phyloP scores from a whole-genome alignment of 30 jellyfish, hydroid and myxozoan genomes.

The Cassiopea xamachana region DNA sequence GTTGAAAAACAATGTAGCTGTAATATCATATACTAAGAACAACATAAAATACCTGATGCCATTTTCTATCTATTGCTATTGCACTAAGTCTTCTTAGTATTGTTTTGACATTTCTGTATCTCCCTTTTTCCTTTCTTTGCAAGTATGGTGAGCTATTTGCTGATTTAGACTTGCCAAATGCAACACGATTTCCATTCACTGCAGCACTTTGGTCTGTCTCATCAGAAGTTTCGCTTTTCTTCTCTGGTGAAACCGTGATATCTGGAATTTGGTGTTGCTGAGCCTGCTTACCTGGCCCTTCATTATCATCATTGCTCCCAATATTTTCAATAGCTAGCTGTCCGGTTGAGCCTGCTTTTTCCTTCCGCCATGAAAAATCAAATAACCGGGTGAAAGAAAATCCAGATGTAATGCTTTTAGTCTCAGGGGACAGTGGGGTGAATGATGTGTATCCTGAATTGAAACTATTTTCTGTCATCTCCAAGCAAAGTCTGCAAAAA shows the following conservation, averaged over 20 bases:
- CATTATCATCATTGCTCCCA: conserved; percentile 2
- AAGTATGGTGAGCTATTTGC: conserved; percentile 70
- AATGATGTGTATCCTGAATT: conserved; percentile 82
- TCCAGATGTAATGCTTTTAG: conserved; percentile 69
- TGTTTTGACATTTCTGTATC: conserved; percentile 93
- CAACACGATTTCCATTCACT: neutral
- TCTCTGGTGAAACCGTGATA: neutral
- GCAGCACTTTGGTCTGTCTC: neutral
- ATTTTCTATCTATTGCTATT: conserved; percentile 88
- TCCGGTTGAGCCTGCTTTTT: conserved; percentile 5
- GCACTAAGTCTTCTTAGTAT: conserved; percentile 95
- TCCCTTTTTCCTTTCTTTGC: conserved; percentile 90
- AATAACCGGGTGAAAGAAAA: conserved; percentile 77
- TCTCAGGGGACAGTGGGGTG: conserved; percentile 91
- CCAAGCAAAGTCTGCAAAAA: neutral
- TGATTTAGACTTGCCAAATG: conserved; percentile 29
- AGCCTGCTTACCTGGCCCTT: conserved; percentile 37
- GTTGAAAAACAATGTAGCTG: too few species aligned
- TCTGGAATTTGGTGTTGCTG: conserved; percentile 22
- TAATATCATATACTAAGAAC: too few species aligned
- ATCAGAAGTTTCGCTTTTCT: neutral
- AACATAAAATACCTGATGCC: conserved; percentile 84
- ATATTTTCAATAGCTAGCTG: conserved; percentile 34
- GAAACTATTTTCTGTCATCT: conserved; percentile 40
- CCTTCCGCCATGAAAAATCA: conserved; percentile 77